Percentiles rank a stretch among this genome's conserved stretches.
Conservation (phyloP, 2,113 vertebrate species). For the Gymnorhina tibicen region DNA sequence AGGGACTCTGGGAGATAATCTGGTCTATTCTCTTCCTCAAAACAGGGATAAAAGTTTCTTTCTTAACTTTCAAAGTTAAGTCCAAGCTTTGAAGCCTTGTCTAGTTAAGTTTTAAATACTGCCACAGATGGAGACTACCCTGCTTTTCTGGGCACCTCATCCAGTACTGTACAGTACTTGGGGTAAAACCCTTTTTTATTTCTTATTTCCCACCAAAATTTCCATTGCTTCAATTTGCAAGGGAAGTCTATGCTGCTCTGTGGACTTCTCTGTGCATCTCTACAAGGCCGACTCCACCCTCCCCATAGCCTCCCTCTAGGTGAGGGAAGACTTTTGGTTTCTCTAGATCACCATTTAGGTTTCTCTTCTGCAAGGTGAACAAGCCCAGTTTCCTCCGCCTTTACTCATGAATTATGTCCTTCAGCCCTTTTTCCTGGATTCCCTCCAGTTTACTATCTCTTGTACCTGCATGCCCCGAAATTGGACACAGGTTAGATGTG, state of each 20-base stretch:
- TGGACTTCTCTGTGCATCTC: not conserved
- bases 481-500: not conserved
- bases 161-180: not conserved
- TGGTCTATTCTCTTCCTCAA: not conserved
- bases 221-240: not conserved
- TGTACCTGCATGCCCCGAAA: not conserved
- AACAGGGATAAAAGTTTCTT: not conserved
- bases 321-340: not conserved
- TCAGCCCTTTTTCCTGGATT: not conserved
- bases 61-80: not conserved
- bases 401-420: not conserved
- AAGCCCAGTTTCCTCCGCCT: not conserved
- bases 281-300: not conserved
- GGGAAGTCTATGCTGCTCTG: not conserved
- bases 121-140: not conserved
- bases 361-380: not conserved
- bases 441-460: not conserved
- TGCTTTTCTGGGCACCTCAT: not conserved
- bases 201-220: not conserved
- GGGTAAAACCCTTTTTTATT: not conserved
- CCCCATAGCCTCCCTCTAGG: not conserved
- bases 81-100: not conserved
- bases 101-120: not conserved
- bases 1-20: not conserved
- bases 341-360: not conserved